phyloP scores from a whole-genome alignment of 2,113 vertebrate genomes.

The Scopus umbretta region DNA sequence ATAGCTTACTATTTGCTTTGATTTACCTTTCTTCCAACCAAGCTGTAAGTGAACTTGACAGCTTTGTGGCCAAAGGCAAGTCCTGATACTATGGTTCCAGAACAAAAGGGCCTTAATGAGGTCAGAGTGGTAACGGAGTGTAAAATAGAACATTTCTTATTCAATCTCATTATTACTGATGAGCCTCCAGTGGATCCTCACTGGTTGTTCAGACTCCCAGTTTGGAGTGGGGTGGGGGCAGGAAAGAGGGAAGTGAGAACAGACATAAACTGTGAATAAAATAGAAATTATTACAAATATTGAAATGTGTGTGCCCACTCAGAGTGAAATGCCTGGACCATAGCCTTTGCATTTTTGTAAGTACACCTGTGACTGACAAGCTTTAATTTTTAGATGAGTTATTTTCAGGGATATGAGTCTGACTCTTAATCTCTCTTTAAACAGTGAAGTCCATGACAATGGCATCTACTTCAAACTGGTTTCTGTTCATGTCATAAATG shows the following conservation, averaged over 20 bases:
- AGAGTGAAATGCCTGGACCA: not conserved
- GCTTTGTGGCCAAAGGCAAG: constrained; percentile 16
- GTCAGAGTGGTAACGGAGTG: not conserved
- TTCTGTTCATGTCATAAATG: not conserved
- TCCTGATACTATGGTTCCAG: not conserved
- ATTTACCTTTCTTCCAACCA: not conserved
- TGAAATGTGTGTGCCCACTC: not conserved
- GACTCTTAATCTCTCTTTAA: not conserved
- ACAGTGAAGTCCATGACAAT: not conserved
- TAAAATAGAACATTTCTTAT: not conserved
- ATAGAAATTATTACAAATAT: not conserved
- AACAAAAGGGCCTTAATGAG: constrained; percentile 38
- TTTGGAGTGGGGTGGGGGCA: not conserved
- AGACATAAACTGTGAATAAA: not conserved
- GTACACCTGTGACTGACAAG: not conserved
- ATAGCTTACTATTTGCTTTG: not conserved
- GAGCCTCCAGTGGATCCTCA: not conserved
- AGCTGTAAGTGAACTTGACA: constrained; percentile 28
- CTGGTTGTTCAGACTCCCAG: not conserved
- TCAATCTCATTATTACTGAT: not conserved
- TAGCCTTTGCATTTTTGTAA: not conserved
- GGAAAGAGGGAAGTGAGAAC: not conserved
- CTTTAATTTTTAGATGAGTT: not conserved
- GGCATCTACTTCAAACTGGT: constrained; percentile 4
- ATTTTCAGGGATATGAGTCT: not conserved